Evolutionary conservation across 2,888 invertebrate genomes (phyloP), one percentile per base, ranked within the genome.

Genomic region (Rotaria macrura): DNA sequence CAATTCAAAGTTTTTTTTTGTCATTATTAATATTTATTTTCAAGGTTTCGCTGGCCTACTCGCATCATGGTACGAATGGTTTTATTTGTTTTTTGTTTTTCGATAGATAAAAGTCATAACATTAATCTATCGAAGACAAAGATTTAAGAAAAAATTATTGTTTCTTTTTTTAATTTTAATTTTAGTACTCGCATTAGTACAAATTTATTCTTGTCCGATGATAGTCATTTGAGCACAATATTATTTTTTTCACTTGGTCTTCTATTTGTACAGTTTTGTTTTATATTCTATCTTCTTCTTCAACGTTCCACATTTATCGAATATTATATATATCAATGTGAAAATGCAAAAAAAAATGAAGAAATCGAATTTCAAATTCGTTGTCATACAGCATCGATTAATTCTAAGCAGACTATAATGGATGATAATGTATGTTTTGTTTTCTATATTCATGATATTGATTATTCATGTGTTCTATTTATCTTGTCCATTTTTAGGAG

Each of bases 181-280:
- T 47, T 20, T 83, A 49, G 43, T 83, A 14, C 29, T 83, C 43
- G 52, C 84, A 20, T 74, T 84, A 10, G 57, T 84, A 47, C 72
- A 23, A 83, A 47, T 57, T 87, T 91, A 95, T 95, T 95, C 92
- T 91, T 94, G 79, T 93, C 95, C 87, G 92, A 93, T 86, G 94
- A 95, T 89, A 94, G 95, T 85, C 93, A 93, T 65, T 93, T 94
- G 57, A 96, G 95, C 89, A 96, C 96, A 0, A 93, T 95, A 87
- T 93, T 95, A 90, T 96, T 96, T 92, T 96, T 96, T 91, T 92
- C 93, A 65, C 92, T 95, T 86, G 95, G 95, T 74, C 94, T 95
- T 85, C 91, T 93, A 72, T 93, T 95, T 49, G 93, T 96, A 38
- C 92, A 94, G 40, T 92, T 93, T 49, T 96, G 96, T 89, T 95